A percentile compares a stretch with the other conserved stretches of the same genome.
Evolutionary conservation across 2,888 invertebrate species (phyloP).

Genomic region (Leucophenga maculata): DNA sequence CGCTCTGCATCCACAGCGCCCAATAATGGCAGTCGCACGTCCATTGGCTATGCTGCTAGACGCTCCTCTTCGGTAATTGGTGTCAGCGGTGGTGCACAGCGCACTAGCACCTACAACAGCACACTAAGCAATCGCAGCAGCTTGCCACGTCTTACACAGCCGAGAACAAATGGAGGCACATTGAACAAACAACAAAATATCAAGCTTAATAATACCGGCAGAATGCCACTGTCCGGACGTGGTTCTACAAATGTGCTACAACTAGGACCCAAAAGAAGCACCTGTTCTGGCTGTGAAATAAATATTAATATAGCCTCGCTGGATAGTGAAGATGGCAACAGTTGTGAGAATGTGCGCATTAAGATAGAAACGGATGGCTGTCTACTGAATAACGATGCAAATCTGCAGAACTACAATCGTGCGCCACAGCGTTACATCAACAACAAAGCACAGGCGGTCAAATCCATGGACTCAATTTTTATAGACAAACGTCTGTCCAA

Average conservation of each 20-base stretch:
- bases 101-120: too few relatives aligned
- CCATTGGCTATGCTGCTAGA: background rate
- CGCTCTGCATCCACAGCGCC: background rate
- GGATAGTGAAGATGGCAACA: constrained; percentile 28
- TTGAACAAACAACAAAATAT: too few relatives aligned
- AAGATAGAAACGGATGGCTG: constrained; percentile 52
- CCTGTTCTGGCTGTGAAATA: constrained; percentile 57
- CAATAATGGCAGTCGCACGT: background rate
- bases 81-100: too few relatives aligned
- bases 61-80: too few relatives aligned
- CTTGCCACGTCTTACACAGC: too few relatives aligned
- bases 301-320: constrained; percentile 56
- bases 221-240: too few relatives aligned
- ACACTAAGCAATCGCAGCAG: too few relatives aligned
- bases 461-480: constrained; percentile 37
- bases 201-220: too few relatives aligned
- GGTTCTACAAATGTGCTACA: too few relatives aligned
- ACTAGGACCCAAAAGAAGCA: constrained; percentile 28
- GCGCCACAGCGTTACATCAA: constrained; percentile 14
- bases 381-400: too few relatives aligned
- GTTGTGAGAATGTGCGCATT: constrained; percentile 48
- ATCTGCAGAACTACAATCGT: too few relatives aligned
- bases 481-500: constrained; percentile 59
- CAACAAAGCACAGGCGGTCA: constrained; percentile 18
- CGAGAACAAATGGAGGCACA: too few relatives aligned